phyloP scores from a whole-genome alignment of 2,113 vertebrate species.

The Nannospalax galili region DNA sequence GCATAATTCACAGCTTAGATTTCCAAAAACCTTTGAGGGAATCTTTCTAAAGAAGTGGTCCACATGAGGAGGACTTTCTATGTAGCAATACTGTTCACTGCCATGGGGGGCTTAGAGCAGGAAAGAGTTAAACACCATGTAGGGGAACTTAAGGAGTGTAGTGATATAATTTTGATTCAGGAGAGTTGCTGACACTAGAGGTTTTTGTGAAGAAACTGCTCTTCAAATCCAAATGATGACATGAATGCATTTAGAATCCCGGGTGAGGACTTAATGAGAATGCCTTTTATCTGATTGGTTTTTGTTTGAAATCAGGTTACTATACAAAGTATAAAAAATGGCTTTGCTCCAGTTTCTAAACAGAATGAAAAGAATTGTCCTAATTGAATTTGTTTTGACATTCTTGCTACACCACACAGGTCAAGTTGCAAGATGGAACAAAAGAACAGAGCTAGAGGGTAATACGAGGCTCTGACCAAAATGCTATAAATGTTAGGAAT shows the following conservation, averaged over 20 bases:
- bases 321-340: slow-evolving; percentile 66
- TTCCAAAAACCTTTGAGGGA: slow-evolving; percentile 1
- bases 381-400: slow-evolving; percentile 71
- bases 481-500: slow-evolving; percentile 63
- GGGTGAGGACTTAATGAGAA: slow-evolving; percentile 54
- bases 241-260: slow-evolving; percentile 55
- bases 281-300: slow-evolving; percentile 53
- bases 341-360: slow-evolving; percentile 61
- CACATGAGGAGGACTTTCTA: not conserved
- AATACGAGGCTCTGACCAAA: slow-evolving; percentile 54
- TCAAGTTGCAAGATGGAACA: slow-evolving; percentile 67
- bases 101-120: slow-evolving; percentile 12
- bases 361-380: slow-evolving; percentile 62
- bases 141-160: slow-evolving; percentile 59
- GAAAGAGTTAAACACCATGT: slow-evolving; percentile 53
- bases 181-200: slow-evolving; percentile 55
- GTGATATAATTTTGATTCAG: slow-evolving; percentile 70
- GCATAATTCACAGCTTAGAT: slow-evolving; percentile 18
- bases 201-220: slow-evolving; percentile 51
- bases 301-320: slow-evolving; percentile 74
- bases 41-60: slow-evolving; percentile 36
- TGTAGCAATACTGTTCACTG: slow-evolving; percentile 25
- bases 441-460: slow-evolving; percentile 49
- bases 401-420: slow-evolving; percentile 62
- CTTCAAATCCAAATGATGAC: slow-evolving; percentile 23